Conservation (phyloP, 1,140 invertebrate species). For the Myzus persicae region DNA sequence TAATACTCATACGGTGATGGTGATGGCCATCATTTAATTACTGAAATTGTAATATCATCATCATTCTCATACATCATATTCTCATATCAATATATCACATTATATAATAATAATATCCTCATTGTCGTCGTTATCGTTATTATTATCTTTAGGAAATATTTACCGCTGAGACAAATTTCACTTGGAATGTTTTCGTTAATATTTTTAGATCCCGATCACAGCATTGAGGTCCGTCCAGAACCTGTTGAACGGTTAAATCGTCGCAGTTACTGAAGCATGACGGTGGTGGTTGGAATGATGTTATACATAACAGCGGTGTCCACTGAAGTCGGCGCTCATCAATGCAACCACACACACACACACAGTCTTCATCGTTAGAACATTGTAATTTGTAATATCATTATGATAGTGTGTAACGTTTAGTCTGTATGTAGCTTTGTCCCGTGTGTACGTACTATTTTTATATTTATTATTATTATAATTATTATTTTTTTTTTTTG, state of each 20-base stretch:
- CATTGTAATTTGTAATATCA: background rate
- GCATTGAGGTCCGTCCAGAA: slow-evolving; percentile 57
- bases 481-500: background rate
- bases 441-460: background rate
- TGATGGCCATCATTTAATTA: background rate
- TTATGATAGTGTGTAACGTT: background rate
- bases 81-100: background rate
- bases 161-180: background rate
- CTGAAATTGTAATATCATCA: background rate
- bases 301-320: no score
- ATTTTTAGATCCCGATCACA: slow-evolving; percentile 55
- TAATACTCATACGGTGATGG: background rate
- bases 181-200: background rate
- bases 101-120: background rate
- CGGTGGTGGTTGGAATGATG: background rate
- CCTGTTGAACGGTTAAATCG: slow-evolving; percentile 56
- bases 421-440: background rate
- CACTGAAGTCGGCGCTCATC: background rate
- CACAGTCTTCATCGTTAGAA: background rate
- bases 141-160: background rate
- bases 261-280: background rate
- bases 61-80: background rate
- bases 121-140: background rate
- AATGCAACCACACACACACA: background rate
- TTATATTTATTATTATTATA: background rate